Conservation (phyloP, 2,888 invertebrate genomes). For the Tridacna gigas region DNA sequence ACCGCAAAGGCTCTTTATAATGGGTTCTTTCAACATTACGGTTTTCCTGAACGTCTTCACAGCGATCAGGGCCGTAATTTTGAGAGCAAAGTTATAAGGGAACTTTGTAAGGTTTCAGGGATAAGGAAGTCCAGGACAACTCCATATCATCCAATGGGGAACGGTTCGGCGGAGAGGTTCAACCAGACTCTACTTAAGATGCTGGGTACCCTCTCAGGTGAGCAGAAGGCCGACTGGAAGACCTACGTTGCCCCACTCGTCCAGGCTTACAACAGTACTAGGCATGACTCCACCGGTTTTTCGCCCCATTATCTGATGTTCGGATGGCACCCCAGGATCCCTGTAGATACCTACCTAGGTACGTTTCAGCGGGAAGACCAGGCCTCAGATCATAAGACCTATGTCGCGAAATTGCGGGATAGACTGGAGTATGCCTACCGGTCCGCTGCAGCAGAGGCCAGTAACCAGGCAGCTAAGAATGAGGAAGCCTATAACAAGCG, state of each 20-base stretch:
- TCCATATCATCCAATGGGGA: neutral
- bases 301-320: neutral
- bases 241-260: neutral
- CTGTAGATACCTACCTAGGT: neutral
- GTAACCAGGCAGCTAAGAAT: neutral
- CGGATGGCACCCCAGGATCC: neutral
- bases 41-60: constrained; percentile 56
- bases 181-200: neutral
- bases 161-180: neutral
- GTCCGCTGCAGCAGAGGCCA: neutral
- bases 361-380: neutral
- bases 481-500: neutral
- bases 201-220: neutral
- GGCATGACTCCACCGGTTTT: neutral
- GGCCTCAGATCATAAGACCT: neutral
- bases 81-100: constrained; percentile 41
- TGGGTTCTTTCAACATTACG: constrained; percentile 52
- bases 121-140: neutral
- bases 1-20: constrained; percentile 58
- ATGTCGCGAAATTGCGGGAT: neutral
- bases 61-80: constrained; percentile 65
- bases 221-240: neutral
- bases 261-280: neutral
- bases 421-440: constrained; percentile 2
- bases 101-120: neutral